A percentile compares a stretch with the other conserved stretches of the same genome.
Conservation (phyloP, 2,797 vertebrate species). For the Limosa lapponica region DNA sequence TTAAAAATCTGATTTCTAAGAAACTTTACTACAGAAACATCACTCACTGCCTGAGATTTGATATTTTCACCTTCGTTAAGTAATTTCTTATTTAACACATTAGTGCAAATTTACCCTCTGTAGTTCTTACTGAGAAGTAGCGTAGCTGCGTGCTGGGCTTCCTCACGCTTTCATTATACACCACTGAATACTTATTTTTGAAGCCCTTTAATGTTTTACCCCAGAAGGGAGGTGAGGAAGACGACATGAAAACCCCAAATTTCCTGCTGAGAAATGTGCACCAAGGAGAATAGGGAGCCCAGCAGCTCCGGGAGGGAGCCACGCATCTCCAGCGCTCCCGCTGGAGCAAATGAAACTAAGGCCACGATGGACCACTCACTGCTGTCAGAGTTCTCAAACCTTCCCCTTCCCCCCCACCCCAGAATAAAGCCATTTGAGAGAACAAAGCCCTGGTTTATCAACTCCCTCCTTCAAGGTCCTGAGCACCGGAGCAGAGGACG, state of each 20-base stretch:
- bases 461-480: not conserved
- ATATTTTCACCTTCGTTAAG: not conserved
- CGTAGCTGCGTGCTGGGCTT: accelerated
- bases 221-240: not conserved
- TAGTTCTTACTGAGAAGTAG: not conserved
- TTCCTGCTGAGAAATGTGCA: not conserved
- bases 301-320: not conserved
- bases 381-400: not conserved
- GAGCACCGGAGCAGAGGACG: accelerated
- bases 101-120: not conserved
- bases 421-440: not conserved
- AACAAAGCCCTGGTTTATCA: not conserved
- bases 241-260: not conserved
- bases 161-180: accelerated
- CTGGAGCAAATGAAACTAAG: not conserved
- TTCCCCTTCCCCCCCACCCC: not conserved
- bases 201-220: not conserved
- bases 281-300: not conserved
- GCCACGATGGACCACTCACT: not conserved
- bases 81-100: not conserved
- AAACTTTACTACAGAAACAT: not conserved
- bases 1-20: not conserved
- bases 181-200: not conserved
- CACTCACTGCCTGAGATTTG: not conserved
- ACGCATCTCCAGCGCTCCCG: accelerated